Evolutionary conservation across 2,888 invertebrate genomes (phyloP).

Genomic region (Mesoligia furuncula): DNA sequence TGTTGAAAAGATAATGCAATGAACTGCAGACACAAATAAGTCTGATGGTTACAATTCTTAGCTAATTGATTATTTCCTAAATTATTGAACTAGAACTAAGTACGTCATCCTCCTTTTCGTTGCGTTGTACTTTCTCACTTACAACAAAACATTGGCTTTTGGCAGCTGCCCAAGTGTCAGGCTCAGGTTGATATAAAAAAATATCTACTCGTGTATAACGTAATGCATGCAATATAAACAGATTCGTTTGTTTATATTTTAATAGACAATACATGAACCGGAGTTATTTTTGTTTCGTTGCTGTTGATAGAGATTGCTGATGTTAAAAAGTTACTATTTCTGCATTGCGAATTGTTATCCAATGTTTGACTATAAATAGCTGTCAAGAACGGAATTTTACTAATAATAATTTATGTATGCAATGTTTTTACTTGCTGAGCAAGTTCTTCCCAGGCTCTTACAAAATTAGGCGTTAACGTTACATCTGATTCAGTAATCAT

Average conservation of each 20-base stretch:
- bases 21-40: slow-evolving; percentile 23
- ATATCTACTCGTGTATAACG: slow-evolving; percentile 53
- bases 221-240: slow-evolving; percentile 57
- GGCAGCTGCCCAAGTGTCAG: slow-evolving; percentile 65
- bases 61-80: slow-evolving; percentile 52
- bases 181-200: slow-evolving; percentile 64
- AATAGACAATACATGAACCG: slow-evolving; percentile 49
- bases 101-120: slow-evolving; percentile 52
- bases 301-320: slow-evolving; percentile 14
- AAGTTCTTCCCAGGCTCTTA: neutral
- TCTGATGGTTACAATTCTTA: slow-evolving; percentile 23
- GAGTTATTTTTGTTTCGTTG: slow-evolving; percentile 38
- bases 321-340: neutral
- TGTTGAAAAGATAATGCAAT: slow-evolving; percentile 12
- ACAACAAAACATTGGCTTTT: slow-evolving; percentile 67
- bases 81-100: slow-evolving; percentile 50
- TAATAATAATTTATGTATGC: neutral
- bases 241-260: slow-evolving; percentile 59
- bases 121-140: slow-evolving; percentile 64
- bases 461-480: neutral
- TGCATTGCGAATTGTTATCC: slow-evolving; percentile 3
- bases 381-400: neutral
- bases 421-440: neutral
- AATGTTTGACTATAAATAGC: neutral
- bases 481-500: slow-evolving; percentile 18